phyloP scores from a whole-genome alignment of 2,113 vertebrate genomes.

The crab-eating macaque (Macaca fascicularis) region T2T-MFA8v1.1 NC_088375.1:20874001-20874500 shows the following conservation, averaged over 20 bases:
- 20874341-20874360: not conserved
- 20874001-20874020: not conserved
- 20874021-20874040: not conserved
- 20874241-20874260: not conserved
- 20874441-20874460: not conserved
- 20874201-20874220: not conserved
- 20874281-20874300: not conserved
- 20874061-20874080: not conserved
- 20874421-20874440: no score
- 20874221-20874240: no score
- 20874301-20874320: not conserved
- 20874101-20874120: not conserved
- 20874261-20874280: not conserved
- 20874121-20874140: not conserved
- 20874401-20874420: not conserved
- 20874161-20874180: not conserved
- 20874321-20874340: not conserved
- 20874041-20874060: not conserved
- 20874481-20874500: not conserved
- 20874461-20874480: not conserved
- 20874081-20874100: not conserved
- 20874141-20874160: not conserved
- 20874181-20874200: no score
- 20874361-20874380: not conserved
- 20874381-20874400: not conserved